Conservation (phyloP, 35 echinoderm and acorn worm species). For the Lytechinus variegatus region DNA sequence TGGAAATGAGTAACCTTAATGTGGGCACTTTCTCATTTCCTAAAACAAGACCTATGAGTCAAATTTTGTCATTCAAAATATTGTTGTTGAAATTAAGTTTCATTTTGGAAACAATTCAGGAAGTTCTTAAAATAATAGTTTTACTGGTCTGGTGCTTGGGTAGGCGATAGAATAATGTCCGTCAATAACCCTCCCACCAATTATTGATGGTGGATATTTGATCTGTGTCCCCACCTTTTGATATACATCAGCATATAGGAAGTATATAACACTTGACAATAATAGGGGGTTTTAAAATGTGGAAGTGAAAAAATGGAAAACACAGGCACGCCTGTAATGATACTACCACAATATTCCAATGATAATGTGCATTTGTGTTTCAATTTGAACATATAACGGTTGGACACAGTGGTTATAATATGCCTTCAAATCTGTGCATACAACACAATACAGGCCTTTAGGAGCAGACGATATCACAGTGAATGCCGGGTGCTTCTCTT, state of each 20-base stretch:
- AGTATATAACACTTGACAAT: background rate
- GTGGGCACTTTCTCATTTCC: no score
- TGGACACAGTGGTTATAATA: background rate
- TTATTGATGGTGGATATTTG: background rate
- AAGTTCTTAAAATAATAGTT: background rate
- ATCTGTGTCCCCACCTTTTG: background rate
- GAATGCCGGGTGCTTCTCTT: conserved; percentile 22
- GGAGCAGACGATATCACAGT: conserved; percentile 29
- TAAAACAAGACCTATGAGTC: no score
- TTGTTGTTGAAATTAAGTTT: background rate
- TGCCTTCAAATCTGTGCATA: conserved; percentile 11
- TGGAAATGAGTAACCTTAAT: background rate
- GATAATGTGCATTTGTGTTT: background rate
- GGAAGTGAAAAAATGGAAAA: background rate
- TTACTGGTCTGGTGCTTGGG: background rate
- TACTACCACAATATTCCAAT: background rate
- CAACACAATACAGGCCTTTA: conserved; percentile 27
- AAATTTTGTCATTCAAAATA: background rate
- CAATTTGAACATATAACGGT: background rate
- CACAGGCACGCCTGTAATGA: background rate
- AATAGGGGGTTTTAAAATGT: background rate
- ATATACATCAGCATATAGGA: no score
- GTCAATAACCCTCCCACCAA: background rate
- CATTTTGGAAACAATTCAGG: background rate
- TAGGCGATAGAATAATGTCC: background rate